A percentile compares a stretch with the other conserved stretches of the same genome.
Conservation (phyloP, 2,797 vertebrate species). For the Huso huso region DNA sequence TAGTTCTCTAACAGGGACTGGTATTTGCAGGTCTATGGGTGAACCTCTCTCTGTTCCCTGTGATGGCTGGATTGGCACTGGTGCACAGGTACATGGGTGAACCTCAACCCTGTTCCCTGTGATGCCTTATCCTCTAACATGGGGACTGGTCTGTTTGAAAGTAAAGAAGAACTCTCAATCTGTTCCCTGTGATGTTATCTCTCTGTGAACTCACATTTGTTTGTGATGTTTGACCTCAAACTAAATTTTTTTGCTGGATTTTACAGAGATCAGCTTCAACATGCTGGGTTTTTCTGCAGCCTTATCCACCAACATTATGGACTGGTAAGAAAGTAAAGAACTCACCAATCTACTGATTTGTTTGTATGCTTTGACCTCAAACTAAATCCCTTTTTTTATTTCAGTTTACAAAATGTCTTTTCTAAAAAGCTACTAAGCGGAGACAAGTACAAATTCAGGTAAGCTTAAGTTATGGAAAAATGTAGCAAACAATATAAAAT, state of each 20-base stretch:
- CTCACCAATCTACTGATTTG: background rate
- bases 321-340: slow-evolving; percentile 67
- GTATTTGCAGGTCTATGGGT: slow-evolving; percentile 40
- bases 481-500: background rate
- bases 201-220: no score
- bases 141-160: no score
- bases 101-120: no score
- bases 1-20: background rate
- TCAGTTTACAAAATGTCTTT: slow-evolving; percentile 92
- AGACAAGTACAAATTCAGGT: slow-evolving; percentile 94
- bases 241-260: no score
- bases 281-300: slow-evolving; percentile 87
- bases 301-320: slow-evolving; percentile 94
- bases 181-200: no score
- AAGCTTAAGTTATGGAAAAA: slow-evolving; percentile 33
- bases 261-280: slow-evolving; percentile 90
- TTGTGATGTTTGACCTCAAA: no score
- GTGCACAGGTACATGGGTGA: no score
- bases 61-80: slow-evolving; percentile 85
- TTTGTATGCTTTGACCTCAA: background rate
- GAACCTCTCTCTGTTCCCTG: slow-evolving; percentile 54
- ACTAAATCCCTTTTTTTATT: slow-evolving; percentile 15
- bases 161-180: no score
- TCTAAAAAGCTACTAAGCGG: slow-evolving; percentile 94
- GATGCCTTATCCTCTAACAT: no score